These are phyloP conservation scores for Tenthredo notha DNA, from an alignment of 2,888 invertebrate species.

Conservation along the genomic window DNA sequence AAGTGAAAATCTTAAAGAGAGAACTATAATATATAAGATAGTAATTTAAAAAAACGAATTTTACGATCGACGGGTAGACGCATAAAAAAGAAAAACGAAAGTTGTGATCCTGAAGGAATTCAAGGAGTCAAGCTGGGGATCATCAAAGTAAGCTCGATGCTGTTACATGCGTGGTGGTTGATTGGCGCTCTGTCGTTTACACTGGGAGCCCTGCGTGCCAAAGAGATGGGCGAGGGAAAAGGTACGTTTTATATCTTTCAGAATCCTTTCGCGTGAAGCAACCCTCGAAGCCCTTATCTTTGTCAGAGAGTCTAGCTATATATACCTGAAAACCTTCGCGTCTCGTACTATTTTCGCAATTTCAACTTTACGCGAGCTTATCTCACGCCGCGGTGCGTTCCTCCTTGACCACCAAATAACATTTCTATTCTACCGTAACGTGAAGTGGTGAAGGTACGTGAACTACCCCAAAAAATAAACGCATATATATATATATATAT, in stretches of 20 bases:
- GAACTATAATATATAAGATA: neutral
- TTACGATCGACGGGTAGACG: neutral
- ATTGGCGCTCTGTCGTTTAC: constrained; percentile 71
- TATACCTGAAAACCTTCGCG: neutral
- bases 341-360: constrained; percentile 40
- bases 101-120: constrained; percentile 29
- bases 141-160: constrained; percentile 63
- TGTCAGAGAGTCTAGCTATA: constrained; percentile 31
- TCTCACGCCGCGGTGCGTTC: constrained; percentile 14
- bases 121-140: constrained; percentile 39
- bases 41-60: neutral
- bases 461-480: neutral
- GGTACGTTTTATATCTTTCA: constrained; percentile 65
- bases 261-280: constrained; percentile 28
- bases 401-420: constrained; percentile 40
- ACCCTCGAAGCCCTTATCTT: constrained; percentile 49
- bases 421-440: neutral
- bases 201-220: constrained; percentile 72
- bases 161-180: constrained; percentile 73
- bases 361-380: constrained; percentile 47
- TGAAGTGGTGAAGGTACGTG: neutral
- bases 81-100: constrained; percentile 37
- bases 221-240: constrained; percentile 75
- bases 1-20: neutral
- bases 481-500: too few species aligned